Conservation (phyloP, 1,140 invertebrate genomes). For the Drosophila pandora region DNA sequence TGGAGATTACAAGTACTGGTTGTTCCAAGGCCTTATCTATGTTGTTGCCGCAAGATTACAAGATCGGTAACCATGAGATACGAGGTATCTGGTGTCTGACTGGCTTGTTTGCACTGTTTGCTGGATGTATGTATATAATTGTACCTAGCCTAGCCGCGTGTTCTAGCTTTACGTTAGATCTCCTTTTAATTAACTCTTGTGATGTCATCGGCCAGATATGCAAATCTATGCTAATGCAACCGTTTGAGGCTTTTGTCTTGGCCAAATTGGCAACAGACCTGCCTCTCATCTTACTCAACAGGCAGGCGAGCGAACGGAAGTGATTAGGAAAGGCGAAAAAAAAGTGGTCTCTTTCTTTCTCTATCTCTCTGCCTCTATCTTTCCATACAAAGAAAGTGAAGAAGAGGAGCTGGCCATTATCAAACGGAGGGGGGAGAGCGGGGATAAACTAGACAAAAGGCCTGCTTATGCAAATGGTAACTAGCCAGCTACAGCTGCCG, state of each 20-base stretch:
- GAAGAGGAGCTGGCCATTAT: conserved; percentile 38
- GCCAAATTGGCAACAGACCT: conserved; percentile 45
- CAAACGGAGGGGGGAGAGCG: conserved; percentile 21
- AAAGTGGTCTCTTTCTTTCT: conserved; percentile 13
- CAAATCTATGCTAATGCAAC: conserved; percentile 43
- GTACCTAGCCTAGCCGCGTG: conserved; percentile 1
- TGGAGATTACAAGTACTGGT: conserved; percentile 19
- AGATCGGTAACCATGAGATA: conserved; percentile 23
- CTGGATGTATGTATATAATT: not conserved
- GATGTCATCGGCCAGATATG: conserved; percentile 44
- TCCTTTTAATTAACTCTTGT: conserved; percentile 34
- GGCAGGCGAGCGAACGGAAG: conserved; percentile 60
- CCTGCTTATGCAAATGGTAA: conserved; percentile 70
- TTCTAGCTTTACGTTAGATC: conserved; percentile 9
- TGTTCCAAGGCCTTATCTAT: conserved; percentile 28
- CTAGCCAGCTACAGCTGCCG: conserved; percentile 19
- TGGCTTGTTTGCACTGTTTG: no score
- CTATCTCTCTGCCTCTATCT: conserved; percentile 1
- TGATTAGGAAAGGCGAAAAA: conserved; percentile 67
- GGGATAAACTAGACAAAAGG: conserved; percentile 61
- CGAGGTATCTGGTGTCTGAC: not conserved
- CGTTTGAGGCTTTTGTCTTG: conserved; percentile 33
- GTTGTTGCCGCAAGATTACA: conserved; percentile 34
- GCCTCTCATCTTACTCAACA: conserved; percentile 66
- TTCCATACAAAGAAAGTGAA: conserved; percentile 59